These are phyloP conservation scores for Agrilus cyanescens DNA, from an alignment of 2,888 invertebrate species.

Conservation along the genomic window DNA sequence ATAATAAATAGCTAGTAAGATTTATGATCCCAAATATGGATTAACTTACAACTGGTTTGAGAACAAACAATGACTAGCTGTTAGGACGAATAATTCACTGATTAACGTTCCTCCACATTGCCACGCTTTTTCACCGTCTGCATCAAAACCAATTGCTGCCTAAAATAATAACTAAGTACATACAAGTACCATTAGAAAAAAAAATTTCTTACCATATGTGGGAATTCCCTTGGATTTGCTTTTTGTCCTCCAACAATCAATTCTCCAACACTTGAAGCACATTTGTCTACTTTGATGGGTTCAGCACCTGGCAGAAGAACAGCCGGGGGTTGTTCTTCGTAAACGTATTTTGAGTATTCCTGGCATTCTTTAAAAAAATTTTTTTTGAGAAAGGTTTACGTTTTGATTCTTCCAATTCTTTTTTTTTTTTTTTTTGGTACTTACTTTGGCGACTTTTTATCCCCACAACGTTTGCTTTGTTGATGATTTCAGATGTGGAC, in stretches of 20 bases:
- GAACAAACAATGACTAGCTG: slow-evolving; percentile 51
- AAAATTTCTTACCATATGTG: slow-evolving; percentile 25
- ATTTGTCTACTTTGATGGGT: slow-evolving; percentile 26
- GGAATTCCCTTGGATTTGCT: slow-evolving; percentile 18
- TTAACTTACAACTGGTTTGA: slow-evolving; percentile 13
- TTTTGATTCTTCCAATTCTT: no score
- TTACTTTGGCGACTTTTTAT: slow-evolving; percentile 5
- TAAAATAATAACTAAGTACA: slow-evolving; percentile 1
- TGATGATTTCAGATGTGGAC: slow-evolving; percentile 4
- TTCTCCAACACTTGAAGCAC: slow-evolving; percentile 32
- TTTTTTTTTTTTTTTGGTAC: no score
- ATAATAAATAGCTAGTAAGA: not conserved
- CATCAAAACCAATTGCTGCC: slow-evolving; percentile 9
- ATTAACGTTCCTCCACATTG: slow-evolving; percentile 55
- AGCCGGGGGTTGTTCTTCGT: slow-evolving; percentile 25
- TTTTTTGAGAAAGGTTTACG: no score
- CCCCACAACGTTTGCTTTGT: slow-evolving; percentile 17
- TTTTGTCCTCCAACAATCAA: slow-evolving; percentile 36
- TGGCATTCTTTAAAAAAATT: slow-evolving; percentile 32
- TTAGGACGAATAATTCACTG: slow-evolving; percentile 48
- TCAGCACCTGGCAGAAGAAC: slow-evolving; percentile 19
- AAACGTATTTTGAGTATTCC: slow-evolving; percentile 34
- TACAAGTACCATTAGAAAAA: no score
- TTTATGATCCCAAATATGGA: not conserved
- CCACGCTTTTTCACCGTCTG: slow-evolving; percentile 31